A percentile compares a stretch with the other conserved stretches of the same genome.
Evolutionary conservation across 2,113 vertebrate species (phyloP).

Genomic region (Callionymus lyra): DNA sequence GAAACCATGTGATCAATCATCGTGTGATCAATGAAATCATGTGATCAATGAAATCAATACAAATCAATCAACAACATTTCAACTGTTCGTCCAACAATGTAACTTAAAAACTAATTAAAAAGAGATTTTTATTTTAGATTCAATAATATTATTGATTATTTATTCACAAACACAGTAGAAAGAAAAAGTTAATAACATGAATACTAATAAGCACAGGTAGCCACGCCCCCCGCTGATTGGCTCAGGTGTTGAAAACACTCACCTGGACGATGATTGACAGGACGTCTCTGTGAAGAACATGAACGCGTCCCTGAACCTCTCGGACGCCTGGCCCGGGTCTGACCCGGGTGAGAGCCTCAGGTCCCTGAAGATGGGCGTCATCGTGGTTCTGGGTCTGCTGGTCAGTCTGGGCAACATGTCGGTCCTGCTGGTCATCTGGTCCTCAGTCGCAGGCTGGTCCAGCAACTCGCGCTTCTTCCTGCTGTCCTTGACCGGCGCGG

Average conservation of each 20-base stretch:
- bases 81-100: too few species aligned
- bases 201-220: too few species aligned
- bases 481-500: slow-evolving; percentile 72
- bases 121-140: too few species aligned
- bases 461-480: slow-evolving; percentile 72
- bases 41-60: too few species aligned
- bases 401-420: slow-evolving; percentile 72
- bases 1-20: too few species aligned
- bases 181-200: too few species aligned
- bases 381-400: slow-evolving; percentile 65
- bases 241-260: slow-evolving; percentile 56
- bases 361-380: slow-evolving; percentile 63
- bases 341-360: slow-evolving; percentile 53
- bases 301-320: slow-evolving; percentile 39
- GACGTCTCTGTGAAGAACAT: slow-evolving; percentile 36
- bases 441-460: slow-evolving; percentile 75
- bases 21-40: too few species aligned
- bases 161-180: too few species aligned
- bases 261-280: slow-evolving; percentile 2
- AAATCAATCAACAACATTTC: too few species aligned
- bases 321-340: slow-evolving; percentile 19
- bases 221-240: slow-evolving; percentile 31
- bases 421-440: slow-evolving; percentile 68
- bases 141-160: too few species aligned
- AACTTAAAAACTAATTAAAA: too few species aligned